These are phyloP conservation scores for Callipepla squamata DNA, from an alignment of 2,113 vertebrate genomes.

Conservation along the genomic window DNA sequence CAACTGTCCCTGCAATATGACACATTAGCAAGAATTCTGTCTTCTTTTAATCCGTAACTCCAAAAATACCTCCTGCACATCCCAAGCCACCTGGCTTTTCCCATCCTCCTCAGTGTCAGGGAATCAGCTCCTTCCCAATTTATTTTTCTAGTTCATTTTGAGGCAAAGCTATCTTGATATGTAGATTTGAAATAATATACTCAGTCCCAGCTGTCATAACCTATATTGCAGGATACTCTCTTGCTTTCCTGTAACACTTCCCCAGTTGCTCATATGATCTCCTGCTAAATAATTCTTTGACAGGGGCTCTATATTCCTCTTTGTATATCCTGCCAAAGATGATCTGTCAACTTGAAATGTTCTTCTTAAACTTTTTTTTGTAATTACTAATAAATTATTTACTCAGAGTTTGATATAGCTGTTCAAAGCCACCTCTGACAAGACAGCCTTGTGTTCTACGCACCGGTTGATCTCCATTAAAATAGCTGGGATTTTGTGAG, in stretches of 20 bases:
- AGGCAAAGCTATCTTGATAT: background rate
- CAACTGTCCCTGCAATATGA: constrained; percentile 58
- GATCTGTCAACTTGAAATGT: background rate
- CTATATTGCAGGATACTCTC: constrained; percentile 19
- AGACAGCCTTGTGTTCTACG: background rate
- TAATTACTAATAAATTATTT: background rate
- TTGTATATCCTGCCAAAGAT: background rate
- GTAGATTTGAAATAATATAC: constrained; percentile 1
- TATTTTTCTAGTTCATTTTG: constrained; percentile 53
- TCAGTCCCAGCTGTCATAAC: constrained; percentile 39
- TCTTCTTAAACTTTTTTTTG: background rate
- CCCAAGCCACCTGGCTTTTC: constrained; percentile 56
- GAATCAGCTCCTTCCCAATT: constrained; percentile 16
- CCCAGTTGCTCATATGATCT: background rate
- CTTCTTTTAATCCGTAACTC: constrained; percentile 41
- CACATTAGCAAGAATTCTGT: constrained; percentile 32
- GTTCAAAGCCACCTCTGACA: background rate
- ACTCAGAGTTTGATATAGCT: background rate
- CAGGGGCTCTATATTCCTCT: background rate
- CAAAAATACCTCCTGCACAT: constrained; percentile 49
- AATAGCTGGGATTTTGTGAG: background rate
- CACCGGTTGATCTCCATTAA: background rate
- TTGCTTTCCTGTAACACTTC: background rate
- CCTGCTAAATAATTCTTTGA: background rate
- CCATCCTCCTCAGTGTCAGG: background rate